Evolutionary conservation across 2,888 invertebrate species (phyloP), one percentile per base, ranked within the genome.

Genomic region (Villa cingulata): DNA sequence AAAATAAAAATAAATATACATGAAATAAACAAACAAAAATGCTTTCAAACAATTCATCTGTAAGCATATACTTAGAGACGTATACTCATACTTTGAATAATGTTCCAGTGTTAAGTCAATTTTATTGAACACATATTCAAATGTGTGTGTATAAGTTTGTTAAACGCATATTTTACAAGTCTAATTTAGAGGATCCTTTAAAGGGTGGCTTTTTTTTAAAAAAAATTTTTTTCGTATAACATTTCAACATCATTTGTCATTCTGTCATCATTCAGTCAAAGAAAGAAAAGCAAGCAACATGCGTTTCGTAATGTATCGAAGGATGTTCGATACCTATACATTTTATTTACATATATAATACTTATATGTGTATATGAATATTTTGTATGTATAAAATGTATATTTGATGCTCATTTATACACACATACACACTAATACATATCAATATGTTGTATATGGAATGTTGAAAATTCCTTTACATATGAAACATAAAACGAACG

Each of bases 241-340:
- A 49, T 44, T 45, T 47, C 32, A 43, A 45, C 46, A 51, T 52
- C 55, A 55, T 55, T 55, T 53, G 40, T 55, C 55, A 55, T 53
- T 51, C 55, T 53, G 52, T 52, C 51, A 46, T 43, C 49, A 48
- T 43, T 37, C 6, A 38, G 23, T 17, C 17, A 29, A 46, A 44
- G 37, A 16, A 45, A 32, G 12, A 32, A 32, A 12, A 32, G 32
- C 41, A 12, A 32, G 32, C 41, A 41, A 27, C 46, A 46, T 41
- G 41, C 46, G 46, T 42, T 42, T 37, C 15, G n/a, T n/a, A n/a
- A n/a, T 14, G 36, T 12, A 36, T 36, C 14, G 15, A 36, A 36
- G 15, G 36, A 23, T 23, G 7, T 23, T 6, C 23, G 23, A n/a
- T n/a, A n/a, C n/a, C n/a, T n/a, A n/a, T n/a, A n/a, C n/a, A n/a